Evolutionary conservation across 2,888 invertebrate genomes (phyloP).

Genomic region (Drosophila pegasa): DNA sequence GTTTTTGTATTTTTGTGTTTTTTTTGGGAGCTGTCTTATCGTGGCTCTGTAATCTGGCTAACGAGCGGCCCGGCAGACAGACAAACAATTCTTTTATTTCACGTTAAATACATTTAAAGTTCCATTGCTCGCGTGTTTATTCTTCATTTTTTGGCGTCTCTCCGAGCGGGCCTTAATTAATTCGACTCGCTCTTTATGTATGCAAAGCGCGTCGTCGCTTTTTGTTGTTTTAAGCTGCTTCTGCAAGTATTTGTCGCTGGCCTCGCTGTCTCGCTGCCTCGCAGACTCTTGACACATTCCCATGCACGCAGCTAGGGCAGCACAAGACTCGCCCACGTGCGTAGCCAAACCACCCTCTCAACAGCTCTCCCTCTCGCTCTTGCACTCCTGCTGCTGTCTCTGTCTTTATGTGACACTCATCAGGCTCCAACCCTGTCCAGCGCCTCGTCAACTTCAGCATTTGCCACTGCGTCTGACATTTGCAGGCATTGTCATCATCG

Average conservation of each 20-base stretch:
- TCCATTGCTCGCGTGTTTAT: conserved; percentile 65
- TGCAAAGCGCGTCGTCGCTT: conserved; percentile 61
- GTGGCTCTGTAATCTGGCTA: conserved; percentile 56
- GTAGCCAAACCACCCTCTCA: conserved; percentile 53
- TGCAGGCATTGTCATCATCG: conserved; percentile 39
- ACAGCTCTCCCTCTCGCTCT: neutral
- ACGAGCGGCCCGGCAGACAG: conserved; percentile 10
- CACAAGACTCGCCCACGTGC: conserved; percentile 36
- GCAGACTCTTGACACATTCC: conserved; percentile 63
- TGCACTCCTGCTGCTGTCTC: neutral
- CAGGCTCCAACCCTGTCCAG: conserved; percentile 6
- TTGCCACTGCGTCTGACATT: conserved; percentile 27
- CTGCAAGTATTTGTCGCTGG: conserved; percentile 18
- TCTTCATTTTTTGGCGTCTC: conserved; percentile 19
- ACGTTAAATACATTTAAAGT: conserved; percentile 60
- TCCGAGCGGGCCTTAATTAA: conserved; percentile 64
- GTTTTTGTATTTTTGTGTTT: conserved; percentile 1
- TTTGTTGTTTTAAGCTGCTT: conserved; percentile 23
- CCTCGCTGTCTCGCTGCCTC: conserved; percentile 20
- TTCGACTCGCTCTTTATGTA: conserved; percentile 59
- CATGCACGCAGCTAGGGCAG: conserved; percentile 17
- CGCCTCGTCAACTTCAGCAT: conserved; percentile 25
- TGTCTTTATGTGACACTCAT: neutral
- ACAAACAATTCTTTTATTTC: conserved; percentile 48
- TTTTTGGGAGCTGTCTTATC: conserved; percentile 57